Percentiles rank a stretch among this genome's conserved stretches.
phyloP scores from a whole-genome alignment of 1,140 invertebrate genomes.

The Plectus sambesii region DNA sequence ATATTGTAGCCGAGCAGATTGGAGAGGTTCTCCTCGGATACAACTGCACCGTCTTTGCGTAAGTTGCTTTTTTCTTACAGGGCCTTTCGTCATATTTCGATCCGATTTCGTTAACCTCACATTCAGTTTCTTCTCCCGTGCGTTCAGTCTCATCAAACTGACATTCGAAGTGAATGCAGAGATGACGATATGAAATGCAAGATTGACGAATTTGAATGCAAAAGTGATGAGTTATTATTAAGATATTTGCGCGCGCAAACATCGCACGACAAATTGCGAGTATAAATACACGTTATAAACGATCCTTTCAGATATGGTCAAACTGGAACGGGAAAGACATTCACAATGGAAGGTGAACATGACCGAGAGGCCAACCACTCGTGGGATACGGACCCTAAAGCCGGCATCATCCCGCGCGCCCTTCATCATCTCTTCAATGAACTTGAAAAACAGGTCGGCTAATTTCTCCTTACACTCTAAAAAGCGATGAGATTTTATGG shows the following conservation, averaged over 20 bases:
- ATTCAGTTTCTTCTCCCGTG: neutral
- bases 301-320: constrained; percentile 66
- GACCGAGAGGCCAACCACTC: constrained; percentile 55
- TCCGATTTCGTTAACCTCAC: constrained; percentile 1
- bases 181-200: no score
- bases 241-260: no score
- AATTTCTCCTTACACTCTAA: no score
- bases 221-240: no score
- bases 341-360: constrained; percentile 77
- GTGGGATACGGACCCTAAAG: constrained; percentile 59
- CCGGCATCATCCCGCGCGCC: constrained; percentile 51
- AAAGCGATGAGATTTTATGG: no score
- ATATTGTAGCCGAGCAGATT: constrained; percentile 73
- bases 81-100: neutral
- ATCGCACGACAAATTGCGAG: no score
- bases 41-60: constrained; percentile 94
- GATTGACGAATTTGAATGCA: no score
- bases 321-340: constrained; percentile 92
- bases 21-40: constrained; percentile 82
- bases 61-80: constrained; percentile 34
- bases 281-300: constrained; percentile 8
- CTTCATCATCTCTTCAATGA: constrained; percentile 50
- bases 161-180: no score
- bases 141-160: constrained; percentile 6
- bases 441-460: constrained; percentile 43